These are phyloP conservation scores for Xenopus laevis DNA, from an alignment of 2,113 vertebrate species.

Conservation along the genomic window DNA sequence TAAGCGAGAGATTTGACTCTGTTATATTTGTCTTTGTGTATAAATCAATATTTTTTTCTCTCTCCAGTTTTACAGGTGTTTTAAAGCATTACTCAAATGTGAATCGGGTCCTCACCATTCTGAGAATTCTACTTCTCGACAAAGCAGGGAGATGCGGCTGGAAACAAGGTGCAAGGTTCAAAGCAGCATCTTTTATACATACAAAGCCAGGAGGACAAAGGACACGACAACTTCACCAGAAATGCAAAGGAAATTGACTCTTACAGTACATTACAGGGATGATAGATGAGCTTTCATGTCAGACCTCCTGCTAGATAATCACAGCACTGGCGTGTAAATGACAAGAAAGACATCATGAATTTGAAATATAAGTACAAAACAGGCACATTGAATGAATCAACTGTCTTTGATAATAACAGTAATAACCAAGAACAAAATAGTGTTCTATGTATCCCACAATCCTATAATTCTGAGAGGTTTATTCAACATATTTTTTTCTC, in stretches of 20 bases:
- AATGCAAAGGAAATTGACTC: constrained; percentile 9
- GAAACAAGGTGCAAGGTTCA: not conserved
- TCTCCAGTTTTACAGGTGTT: constrained; percentile 58
- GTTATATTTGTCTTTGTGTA: not conserved
- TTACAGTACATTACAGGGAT: constrained; percentile 23
- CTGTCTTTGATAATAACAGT: not conserved
- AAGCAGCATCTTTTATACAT: not conserved
- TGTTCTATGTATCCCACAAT: not conserved
- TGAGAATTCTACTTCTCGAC: constrained; percentile 19
- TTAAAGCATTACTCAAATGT: constrained; percentile 61
- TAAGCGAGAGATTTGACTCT: too few species aligned
- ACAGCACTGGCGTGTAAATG: constrained; percentile 1
- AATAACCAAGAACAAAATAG: not conserved
- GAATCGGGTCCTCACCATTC: constrained; percentile 38
- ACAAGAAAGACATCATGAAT: not conserved
- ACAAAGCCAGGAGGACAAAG: constrained; percentile 1
- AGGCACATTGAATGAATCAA: not conserved
- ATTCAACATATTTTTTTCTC: not conserved
- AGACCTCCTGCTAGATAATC: not conserved
- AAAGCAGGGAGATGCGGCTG: not conserved
- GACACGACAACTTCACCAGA: not conserved
- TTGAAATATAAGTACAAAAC: not conserved
- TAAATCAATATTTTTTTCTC: too few species aligned
- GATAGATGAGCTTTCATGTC: constrained; percentile 7
- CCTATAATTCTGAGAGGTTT: not conserved